Conservation (phyloP, 2,888 invertebrate genomes). For the Aethes cnicana region DNA sequence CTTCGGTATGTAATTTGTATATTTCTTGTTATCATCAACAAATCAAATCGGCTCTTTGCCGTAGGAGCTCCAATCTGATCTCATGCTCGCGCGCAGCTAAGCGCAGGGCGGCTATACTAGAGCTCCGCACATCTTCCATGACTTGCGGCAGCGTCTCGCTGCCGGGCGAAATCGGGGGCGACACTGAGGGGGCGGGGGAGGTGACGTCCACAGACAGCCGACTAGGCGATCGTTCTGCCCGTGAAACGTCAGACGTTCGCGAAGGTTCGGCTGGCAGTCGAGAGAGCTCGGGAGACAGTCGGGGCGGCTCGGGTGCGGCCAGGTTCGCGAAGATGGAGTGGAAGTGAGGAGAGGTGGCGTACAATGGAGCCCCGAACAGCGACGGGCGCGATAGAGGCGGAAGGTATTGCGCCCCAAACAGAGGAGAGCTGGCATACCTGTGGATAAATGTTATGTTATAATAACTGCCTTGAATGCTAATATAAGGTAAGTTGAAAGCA, state of each 20-base stretch:
- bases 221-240: conserved; percentile 46
- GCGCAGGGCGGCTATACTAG: conserved; percentile 93
- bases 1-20: too few relatives aligned
- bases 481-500: too few relatives aligned
- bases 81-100: conserved; percentile 95
- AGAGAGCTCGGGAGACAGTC: conserved; percentile 64
- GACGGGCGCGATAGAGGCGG: conserved; percentile 65
- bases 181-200: conserved; percentile 69
- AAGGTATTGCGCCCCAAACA: conserved; percentile 71
- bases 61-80: conserved; percentile 89
- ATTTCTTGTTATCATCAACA: too few relatives aligned
- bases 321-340: conserved; percentile 93
- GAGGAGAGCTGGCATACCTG: conserved; percentile 71
- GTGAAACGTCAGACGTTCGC: conserved; percentile 56
- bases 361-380: conserved; percentile 70
- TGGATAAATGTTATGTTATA: too few relatives aligned
- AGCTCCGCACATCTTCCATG: conserved; percentile 87
- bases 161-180: conserved; percentile 80
- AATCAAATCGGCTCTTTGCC: conserved; percentile 85
- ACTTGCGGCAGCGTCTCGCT: conserved; percentile 77
- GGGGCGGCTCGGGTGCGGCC: conserved; percentile 78
- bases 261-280: conserved; percentile 46
- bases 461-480: too few relatives aligned
- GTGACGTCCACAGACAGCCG: conserved; percentile 52
- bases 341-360: conserved; percentile 85